Evolutionary conservation across 2,888 invertebrate species (phyloP).

Genomic region (Cremastinae sp.): DNA sequence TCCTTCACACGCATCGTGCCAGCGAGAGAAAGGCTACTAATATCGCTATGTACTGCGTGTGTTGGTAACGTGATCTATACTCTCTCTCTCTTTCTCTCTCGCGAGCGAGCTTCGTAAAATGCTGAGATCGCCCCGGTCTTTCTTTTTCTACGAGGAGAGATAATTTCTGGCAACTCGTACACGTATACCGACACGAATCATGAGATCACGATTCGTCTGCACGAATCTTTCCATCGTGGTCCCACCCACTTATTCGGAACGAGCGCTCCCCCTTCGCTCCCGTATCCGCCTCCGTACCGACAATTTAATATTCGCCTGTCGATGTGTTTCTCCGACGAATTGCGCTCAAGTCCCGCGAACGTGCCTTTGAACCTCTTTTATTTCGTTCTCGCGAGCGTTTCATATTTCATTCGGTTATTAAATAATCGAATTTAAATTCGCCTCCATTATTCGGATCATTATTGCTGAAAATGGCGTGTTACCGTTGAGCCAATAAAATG

Average conservation of each 20-base stretch:
- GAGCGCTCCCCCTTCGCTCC: slow-evolving; percentile 18
- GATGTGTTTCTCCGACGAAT: neutral
- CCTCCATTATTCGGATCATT: too few species aligned
- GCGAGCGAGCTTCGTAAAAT: slow-evolving; percentile 55
- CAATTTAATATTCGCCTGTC: neutral
- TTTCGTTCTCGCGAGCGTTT: neutral
- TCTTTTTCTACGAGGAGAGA: slow-evolving; percentile 37
- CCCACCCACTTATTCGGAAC: slow-evolving; percentile 64
- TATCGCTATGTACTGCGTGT: too few species aligned
- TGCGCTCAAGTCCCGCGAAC: neutral
- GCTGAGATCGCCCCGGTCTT: slow-evolving; percentile 40
- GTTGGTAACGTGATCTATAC: slow-evolving; percentile 18
- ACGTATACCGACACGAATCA: slow-evolving; percentile 31
- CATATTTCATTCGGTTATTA: neutral
- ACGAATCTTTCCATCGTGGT: slow-evolving; percentile 64
- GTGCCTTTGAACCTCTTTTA: slow-evolving; percentile 6
- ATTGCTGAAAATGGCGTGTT: neutral
- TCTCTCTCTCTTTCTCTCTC: too few species aligned
- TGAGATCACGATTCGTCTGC: slow-evolving; percentile 48
- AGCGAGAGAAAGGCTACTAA: slow-evolving; percentile 64
- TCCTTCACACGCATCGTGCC: slow-evolving; percentile 75
- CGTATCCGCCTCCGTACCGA: slow-evolving; percentile 8
- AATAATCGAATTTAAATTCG: neutral
- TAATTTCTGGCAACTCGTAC: slow-evolving; percentile 35
- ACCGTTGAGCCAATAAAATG: neutral